These are phyloP conservation scores for Meandrusa payeni DNA, from an alignment of 2,888 invertebrate species.

Conservation along the genomic window DNA sequence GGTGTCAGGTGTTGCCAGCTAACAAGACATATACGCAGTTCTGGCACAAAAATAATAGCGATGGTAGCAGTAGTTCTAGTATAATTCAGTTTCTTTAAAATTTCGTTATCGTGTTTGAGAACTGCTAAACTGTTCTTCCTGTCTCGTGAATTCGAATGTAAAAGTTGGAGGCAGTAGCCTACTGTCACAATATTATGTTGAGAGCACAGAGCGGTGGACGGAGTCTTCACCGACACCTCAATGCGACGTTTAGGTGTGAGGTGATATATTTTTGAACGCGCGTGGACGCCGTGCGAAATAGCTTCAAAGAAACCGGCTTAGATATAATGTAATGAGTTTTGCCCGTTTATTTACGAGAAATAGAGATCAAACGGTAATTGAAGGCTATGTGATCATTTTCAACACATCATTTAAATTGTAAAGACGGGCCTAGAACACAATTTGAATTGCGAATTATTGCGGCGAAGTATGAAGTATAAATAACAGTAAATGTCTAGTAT, in stretches of 20 bases:
- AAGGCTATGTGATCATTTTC: slow-evolving; percentile 16
- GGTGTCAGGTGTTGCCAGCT: too few species aligned
- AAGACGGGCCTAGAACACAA: neutral
- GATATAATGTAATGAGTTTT: slow-evolving; percentile 22
- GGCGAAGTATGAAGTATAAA: too few species aligned
- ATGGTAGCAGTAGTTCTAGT: too few species aligned
- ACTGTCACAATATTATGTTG: slow-evolving; percentile 11
- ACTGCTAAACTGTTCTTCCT: too few species aligned
- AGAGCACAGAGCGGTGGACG: neutral
- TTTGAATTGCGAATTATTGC: too few species aligned
- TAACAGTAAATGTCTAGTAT: too few species aligned
- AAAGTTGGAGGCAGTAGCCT: slow-evolving; percentile 11
- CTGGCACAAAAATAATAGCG: too few species aligned
- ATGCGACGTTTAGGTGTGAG: slow-evolving; percentile 20
- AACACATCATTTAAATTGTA: slow-evolving; percentile 5
- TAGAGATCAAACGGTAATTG: slow-evolving; percentile 21
- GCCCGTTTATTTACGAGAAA: slow-evolving; percentile 19
- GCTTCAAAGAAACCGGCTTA: slow-evolving; percentile 20
- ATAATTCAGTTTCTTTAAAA: too few species aligned
- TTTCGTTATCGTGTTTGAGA: too few species aligned
- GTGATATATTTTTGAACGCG: slow-evolving; percentile 23
- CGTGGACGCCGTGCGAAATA: slow-evolving; percentile 21
- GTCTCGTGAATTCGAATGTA: too few species aligned
- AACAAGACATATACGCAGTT: too few species aligned
- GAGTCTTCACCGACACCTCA: slow-evolving; percentile 17